Percentiles rank a stretch among this genome's conserved stretches.
These are phyloP conservation scores for Linepithema humile DNA, from an alignment of 1,140 invertebrate genomes.

Conservation along the genomic window DNA sequence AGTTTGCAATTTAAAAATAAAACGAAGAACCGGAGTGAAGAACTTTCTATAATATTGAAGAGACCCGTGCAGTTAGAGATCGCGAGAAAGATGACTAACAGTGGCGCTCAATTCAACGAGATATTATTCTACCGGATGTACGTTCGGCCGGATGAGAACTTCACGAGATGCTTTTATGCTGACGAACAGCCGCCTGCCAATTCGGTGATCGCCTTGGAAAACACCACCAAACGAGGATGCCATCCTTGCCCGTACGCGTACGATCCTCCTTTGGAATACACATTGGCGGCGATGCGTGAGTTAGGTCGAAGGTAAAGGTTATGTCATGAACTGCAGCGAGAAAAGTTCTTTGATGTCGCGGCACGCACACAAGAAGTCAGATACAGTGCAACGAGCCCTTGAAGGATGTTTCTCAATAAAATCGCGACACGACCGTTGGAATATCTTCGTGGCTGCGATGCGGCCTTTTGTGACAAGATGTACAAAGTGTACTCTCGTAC, in stretches of 20 bases:
- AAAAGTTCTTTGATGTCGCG: conserved; percentile 75
- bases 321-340: conserved; percentile 62
- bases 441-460: conserved; percentile 62
- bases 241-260: conserved; percentile 3
- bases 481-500: conserved; percentile 50
- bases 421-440: conserved; percentile 30
- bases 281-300: conserved; percentile 71
- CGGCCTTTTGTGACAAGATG: conserved; percentile 65
- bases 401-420: too few relatives aligned
- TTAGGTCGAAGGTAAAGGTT: conserved; percentile 77
- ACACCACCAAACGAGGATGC: conserved; percentile 66
- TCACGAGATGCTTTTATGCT: conserved; percentile 57
- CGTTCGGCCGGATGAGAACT: not conserved
- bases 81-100: not conserved
- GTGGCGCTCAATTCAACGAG: conserved; percentile 73
- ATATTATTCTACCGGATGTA: conserved; percentile 74
- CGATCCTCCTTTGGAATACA: conserved; percentile 67
- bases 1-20: conserved; percentile 35
- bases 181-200: not conserved
- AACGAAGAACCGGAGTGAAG: not conserved
- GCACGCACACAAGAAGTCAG: too few relatives aligned
- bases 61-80: fast-evolving
- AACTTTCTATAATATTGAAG: not conserved
- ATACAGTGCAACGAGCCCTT: too few relatives aligned
- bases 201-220: conserved; percentile 75